Evolutionary conservation across 2,888 invertebrate genomes (phyloP), one percentile per base, ranked within the genome.

Genomic region (Poecilus cupreus): DNA sequence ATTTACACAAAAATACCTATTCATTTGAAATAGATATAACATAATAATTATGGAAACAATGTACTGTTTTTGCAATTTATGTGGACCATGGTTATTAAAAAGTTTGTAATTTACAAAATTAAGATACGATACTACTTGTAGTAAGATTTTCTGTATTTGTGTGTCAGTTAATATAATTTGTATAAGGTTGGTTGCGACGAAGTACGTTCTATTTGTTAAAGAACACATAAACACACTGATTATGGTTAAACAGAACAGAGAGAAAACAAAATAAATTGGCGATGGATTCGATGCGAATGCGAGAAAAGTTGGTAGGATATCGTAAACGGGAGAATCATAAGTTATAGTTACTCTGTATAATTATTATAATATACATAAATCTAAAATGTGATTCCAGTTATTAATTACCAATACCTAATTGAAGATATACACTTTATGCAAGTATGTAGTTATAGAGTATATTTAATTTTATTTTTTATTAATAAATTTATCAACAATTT

Each of bases 1-100:
- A 84, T 84, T 83, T 82, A 81, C 72, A 82, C 79, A 79, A 68
- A 51, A 51, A 57, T 43, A 77, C 77, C 77, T 37, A 51, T 70
- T 79, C 37, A 70, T 79, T 79, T 79, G 79, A 79, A 79, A 79
- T 79, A 79, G 79, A 64, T 78, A 78, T 64, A 78, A 64, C 54
- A 51, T 77, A 64, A 60, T 43, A 60, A 64, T 78, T 43, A 60
- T 64, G 64, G 22, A 64, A 64, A 78, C 43, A 84, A 85, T 83
- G 85, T 86, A 86, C 85, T 86, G 86, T 85, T 83, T 85, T 86
- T 72, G 72, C 84, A 87, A 86, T 87, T 86, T 86, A 84, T 86
- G 87, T 87, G 87, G 87, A 87, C 87, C 87, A 87, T 85, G 39
- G 24, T 78, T 64, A 78, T 78, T 60, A 46, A 64, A 32, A 78